Evolutionary conservation across 2,888 invertebrate species (phyloP).

Genomic region (Rosalia funebris): DNA sequence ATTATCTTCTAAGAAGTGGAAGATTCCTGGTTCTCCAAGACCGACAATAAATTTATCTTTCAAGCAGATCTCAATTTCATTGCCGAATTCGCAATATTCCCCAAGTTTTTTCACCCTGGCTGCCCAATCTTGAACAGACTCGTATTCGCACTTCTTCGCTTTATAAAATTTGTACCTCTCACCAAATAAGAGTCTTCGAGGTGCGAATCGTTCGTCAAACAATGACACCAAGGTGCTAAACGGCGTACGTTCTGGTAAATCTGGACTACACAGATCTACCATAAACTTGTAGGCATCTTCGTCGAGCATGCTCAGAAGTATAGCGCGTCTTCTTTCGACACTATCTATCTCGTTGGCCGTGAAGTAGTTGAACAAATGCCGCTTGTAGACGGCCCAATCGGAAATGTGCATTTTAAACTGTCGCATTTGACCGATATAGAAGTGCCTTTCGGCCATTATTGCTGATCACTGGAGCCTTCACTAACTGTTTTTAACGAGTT

Average conservation of each 20-base stretch:
- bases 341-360: constrained; percentile 36
- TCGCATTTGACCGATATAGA: constrained; percentile 28
- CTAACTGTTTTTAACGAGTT: background rate
- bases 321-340: constrained; percentile 36
- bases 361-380: constrained; percentile 40
- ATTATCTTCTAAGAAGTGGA: constrained; percentile 21
- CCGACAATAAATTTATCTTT: constrained; percentile 44
- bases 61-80: constrained; percentile 29
- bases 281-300: constrained; percentile 45
- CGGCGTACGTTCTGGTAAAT: constrained; percentile 34
- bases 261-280: constrained; percentile 34
- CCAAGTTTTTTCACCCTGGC: constrained; percentile 38
- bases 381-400: constrained; percentile 40
- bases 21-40: constrained; percentile 26
- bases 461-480: background rate
- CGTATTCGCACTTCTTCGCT: constrained; percentile 32
- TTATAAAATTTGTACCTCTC: constrained; percentile 42
- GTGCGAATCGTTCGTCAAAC: constrained; percentile 39
- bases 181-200: constrained; percentile 28
- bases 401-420: constrained; percentile 24
- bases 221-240: constrained; percentile 32
- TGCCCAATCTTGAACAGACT: constrained; percentile 42
- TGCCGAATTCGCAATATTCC: constrained; percentile 41
- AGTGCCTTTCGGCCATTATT: constrained; percentile 2
- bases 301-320: constrained; percentile 42